Percentiles rank a stretch among this genome's conserved stretches.
These are phyloP conservation scores for Brachirus orientalis DNA, from an alignment of 2,113 vertebrate genomes.

Conservation along the genomic window DNA sequence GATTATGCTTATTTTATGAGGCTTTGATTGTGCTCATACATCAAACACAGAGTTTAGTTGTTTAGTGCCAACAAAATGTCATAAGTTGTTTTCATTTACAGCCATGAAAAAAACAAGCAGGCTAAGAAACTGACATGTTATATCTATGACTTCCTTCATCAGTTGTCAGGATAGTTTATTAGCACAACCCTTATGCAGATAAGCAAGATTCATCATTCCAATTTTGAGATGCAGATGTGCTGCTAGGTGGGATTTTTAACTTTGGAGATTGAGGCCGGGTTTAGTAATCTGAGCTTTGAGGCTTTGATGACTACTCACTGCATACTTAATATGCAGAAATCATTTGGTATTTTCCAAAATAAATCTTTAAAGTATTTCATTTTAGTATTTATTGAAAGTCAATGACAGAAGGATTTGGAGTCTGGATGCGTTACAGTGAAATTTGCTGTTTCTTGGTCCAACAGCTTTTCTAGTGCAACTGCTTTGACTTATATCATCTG, in stretches of 20 bases:
- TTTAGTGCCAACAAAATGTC: too few species aligned
- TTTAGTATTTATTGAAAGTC: neutral
- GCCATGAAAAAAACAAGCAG: neutral
- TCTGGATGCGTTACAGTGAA: constrained; percentile 4
- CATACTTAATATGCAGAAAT: too few species aligned
- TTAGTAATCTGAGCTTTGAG: too few species aligned
- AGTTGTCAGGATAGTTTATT: neutral
- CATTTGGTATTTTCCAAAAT: too few species aligned
- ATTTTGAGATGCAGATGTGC: too few species aligned
- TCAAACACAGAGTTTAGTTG: too few species aligned
- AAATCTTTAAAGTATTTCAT: neutral
- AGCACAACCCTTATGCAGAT: neutral
- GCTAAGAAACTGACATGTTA: too few species aligned
- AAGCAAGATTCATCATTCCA: neutral
- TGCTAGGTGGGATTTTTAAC: too few species aligned
- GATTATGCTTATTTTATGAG: neutral
- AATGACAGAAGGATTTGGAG: constrained; percentile 2
- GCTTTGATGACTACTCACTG: too few species aligned
- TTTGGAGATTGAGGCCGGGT: too few species aligned
- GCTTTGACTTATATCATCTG: neutral
- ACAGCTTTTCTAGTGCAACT: neutral
- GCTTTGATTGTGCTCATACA: too few species aligned
- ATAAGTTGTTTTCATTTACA: neutral
- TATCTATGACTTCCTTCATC: neutral
- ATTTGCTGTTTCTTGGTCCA: neutral